Evolutionary conservation across 2,888 invertebrate genomes (phyloP), one percentile per base, ranked within the genome.

Genomic region (Drosophila leonis): DNA sequence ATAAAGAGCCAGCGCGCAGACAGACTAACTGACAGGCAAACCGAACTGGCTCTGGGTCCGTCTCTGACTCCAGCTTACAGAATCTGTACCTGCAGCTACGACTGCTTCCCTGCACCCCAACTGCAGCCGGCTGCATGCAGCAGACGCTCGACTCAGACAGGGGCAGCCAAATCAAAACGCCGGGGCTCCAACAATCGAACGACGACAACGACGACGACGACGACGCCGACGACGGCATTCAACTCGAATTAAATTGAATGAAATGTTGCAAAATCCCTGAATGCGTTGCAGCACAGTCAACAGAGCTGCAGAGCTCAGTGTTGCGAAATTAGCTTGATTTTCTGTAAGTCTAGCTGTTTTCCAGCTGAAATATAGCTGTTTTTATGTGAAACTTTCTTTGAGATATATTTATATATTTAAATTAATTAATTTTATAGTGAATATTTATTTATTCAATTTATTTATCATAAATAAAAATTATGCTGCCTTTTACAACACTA

Each of bases 221-320:
- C 49, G 20, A 51, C 78, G 68, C 24, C 49, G 49, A 39, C 54
- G 54, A 52, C 79, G 71, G 82, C 75, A 76, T 83, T 87, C 74
- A 77, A 66, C 71, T 77, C 72, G 78, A 83, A 83, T 83, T 88
- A 88, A 80, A 88, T 80, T 82, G 80, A 88, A 77, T 84, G 83
- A 77, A 86, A 78, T 78, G 88, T 83, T 75, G 83, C 75, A 74
- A 69, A 75, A 88, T 74, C 75, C 76, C 74, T 73, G 74, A 82
- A 80, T 80, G 75, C 78, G 72, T 72, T 72, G 78, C 74, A 80
- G 65, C 39, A 39, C 20, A 69, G 51, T 33, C 56, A 31, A 2
- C 55, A 39, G 39, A 37, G 39, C 27, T 27, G 37, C 31, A n/a
- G 52, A 54, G 10, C 0, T 1, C 18, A 56, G 56, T 42, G 56